A percentile compares a stretch with the other conserved stretches of the same genome.
These are phyloP conservation scores for Climacteris rufus DNA, from an alignment of 2,113 vertebrate genomes.

Conservation along the genomic window DNA sequence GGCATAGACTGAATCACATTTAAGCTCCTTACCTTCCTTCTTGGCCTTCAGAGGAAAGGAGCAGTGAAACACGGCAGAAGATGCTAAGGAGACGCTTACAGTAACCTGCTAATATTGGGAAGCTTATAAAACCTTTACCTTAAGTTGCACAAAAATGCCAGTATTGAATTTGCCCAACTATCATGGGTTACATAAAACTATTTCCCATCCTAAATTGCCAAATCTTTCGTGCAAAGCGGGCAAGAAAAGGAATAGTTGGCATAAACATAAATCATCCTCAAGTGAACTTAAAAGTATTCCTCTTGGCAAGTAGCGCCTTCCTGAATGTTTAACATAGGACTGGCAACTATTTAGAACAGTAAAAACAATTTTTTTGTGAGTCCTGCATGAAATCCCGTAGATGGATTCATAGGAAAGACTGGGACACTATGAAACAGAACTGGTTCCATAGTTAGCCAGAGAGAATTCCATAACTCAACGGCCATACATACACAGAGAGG, in stretches of 20 bases:
- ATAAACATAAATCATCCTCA: background rate
- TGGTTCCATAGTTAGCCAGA: fast-evolving
- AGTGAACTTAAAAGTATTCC: background rate
- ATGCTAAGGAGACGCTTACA: background rate
- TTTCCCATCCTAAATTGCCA: background rate
- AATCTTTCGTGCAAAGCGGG: background rate
- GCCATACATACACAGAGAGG: background rate
- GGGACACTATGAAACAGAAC: background rate
- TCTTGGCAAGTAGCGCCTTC: background rate
- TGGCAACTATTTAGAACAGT: background rate
- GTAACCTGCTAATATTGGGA: background rate
- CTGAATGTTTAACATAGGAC: background rate
- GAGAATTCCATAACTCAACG: background rate
- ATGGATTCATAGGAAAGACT: background rate
- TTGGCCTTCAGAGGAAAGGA: background rate
- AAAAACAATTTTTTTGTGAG: background rate
- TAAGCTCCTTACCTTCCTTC: background rate
- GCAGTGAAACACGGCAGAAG: background rate
- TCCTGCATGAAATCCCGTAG: background rate
- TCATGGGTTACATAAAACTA: background rate
- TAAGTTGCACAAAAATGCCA: background rate
- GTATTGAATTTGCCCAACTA: background rate
- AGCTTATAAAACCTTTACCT: background rate
- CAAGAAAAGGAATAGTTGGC: background rate
- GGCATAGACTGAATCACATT: background rate